Percentiles rank a stretch among this genome's conserved stretches.
phyloP scores from a whole-genome alignment of 2,113 vertebrate species.

The Podiceps cristatus region DNA sequence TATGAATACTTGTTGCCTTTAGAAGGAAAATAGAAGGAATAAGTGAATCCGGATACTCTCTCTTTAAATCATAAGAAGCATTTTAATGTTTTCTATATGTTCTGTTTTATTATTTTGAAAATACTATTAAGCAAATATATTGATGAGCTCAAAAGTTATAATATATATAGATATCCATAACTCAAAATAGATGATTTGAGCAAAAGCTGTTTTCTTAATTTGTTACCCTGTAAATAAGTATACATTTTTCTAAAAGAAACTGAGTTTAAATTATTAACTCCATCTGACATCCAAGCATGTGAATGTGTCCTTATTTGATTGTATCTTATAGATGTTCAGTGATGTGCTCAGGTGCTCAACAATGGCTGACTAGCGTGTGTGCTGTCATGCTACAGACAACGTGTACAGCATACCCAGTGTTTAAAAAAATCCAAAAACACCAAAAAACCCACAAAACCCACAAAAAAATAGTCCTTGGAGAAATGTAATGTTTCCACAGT shows the following conservation, averaged over 20 bases:
- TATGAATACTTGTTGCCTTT: slow-evolving; percentile 65
- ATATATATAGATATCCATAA: slow-evolving; percentile 73
- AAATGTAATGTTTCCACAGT: slow-evolving; percentile 91
- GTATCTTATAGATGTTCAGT: slow-evolving; percentile 86
- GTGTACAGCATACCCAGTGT: slow-evolving; percentile 77
- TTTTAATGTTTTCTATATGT: slow-evolving; percentile 69
- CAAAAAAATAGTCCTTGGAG: slow-evolving; percentile 77
- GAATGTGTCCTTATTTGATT: slow-evolving; percentile 83
- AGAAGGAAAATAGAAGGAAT: slow-evolving; percentile 58
- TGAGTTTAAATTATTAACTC: slow-evolving; percentile 81
- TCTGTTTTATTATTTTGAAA: slow-evolving; percentile 57
- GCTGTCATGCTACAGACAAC: slow-evolving; percentile 81
- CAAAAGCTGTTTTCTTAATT: slow-evolving; percentile 85
- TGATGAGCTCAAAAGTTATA: slow-evolving; percentile 68
- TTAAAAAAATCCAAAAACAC: slow-evolving; percentile 68
- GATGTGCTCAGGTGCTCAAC: slow-evolving; percentile 84
- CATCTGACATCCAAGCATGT: slow-evolving; percentile 91
- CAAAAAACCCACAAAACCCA: slow-evolving; percentile 66
- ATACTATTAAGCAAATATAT: slow-evolving; percentile 32
- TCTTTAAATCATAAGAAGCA: slow-evolving; percentile 74
- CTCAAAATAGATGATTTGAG: slow-evolving; percentile 78
- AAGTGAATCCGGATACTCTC: slow-evolving; percentile 73
- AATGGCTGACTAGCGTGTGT: slow-evolving; percentile 80
- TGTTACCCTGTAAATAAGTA: slow-evolving; percentile 91
- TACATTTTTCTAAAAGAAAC: slow-evolving; percentile 85